phyloP scores from a whole-genome alignment of 2,888 invertebrate genomes.

The Aspidapion aeneum region DNA sequence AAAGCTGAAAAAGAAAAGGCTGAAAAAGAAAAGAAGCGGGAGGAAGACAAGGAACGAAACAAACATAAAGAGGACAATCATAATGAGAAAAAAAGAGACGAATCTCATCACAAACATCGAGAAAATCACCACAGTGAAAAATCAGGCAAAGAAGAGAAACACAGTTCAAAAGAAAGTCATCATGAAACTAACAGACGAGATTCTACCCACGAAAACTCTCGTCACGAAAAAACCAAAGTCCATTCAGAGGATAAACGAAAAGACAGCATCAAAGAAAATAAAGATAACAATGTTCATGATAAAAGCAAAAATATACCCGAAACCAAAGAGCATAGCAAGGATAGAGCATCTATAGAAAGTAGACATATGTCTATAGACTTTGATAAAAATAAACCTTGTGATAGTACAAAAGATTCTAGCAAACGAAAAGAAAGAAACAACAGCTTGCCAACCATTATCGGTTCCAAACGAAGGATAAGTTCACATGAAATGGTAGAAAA shows the following conservation, averaged over 20 bases:
- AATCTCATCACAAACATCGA: conserved; percentile 48
- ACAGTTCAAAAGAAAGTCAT: conserved; percentile 36
- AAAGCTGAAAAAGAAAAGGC: conserved; percentile 32
- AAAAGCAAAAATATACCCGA: conserved; percentile 46
- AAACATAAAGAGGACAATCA: conserved; percentile 46
- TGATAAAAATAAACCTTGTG: conserved; percentile 44
- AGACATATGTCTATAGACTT: conserved; percentile 50
- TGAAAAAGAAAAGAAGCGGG: conserved; percentile 41
- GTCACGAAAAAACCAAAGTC: conserved; percentile 36
- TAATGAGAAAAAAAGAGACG: conserved; percentile 48
- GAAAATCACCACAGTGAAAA: conserved; percentile 34
- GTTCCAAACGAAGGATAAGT: conserved; percentile 71
- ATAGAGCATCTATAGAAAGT: conserved; percentile 40
- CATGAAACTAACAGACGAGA: conserved; percentile 30
- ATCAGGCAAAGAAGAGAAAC: conserved; percentile 47
- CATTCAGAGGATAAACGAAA: conserved; percentile 48
- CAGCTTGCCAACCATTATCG: conserved; percentile 61
- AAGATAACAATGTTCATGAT: conserved; percentile 52
- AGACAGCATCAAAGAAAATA: conserved; percentile 49
- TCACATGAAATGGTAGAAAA: conserved; percentile 66
- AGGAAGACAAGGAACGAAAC: conserved; percentile 29
- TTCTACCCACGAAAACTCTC: conserved; percentile 24
- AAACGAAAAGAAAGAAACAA: conserved; percentile 61
- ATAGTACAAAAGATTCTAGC: conserved; percentile 36
- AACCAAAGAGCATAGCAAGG: conserved; percentile 28